Evolutionary conservation across 2,797 vertebrate genomes (phyloP), one percentile per base, ranked within the genome.

Genomic region (Botia kubotai): DNA sequence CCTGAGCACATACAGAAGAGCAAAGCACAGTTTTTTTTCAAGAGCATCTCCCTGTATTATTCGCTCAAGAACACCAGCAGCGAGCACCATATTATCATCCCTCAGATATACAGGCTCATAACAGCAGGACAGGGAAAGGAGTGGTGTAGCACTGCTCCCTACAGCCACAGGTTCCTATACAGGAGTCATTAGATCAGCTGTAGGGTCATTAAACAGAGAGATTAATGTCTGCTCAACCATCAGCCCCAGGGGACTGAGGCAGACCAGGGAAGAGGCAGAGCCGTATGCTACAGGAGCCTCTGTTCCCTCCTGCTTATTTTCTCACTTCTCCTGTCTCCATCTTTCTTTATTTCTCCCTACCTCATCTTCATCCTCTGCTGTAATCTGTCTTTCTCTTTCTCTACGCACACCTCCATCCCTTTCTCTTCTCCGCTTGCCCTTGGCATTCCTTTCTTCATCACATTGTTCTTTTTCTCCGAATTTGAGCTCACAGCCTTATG

Each of bases 201-300:
- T 89, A 87, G 83, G 84, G 90, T 91, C 89, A 93, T 93, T 93
- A 93, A 93, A 92, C 87, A 88, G 86, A 82, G 86, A 91, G 90
- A 94, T 93, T 91, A 93, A 92, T 91, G 90, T 88, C 90, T 91
- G 88, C 89, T 92, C 92, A 94, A 92, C 87, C 86, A 88, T 86
- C 85, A 87, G 73, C 86, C 92, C 90, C 88, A 76, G 89, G 89
- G 91, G 88, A 90, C 87, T 90, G 85, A 86, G 86, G 87, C 87
- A 85, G 33, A 33, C 33, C 33, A 33, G 33, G 33, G 33, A 33
- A 33, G 33, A 33, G 33, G 33, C 33, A 65, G 77, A 46, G 29
- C 53, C n/a, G 26, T 23, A 65, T n/a, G 12, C 43, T 58, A 77
- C 60, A 80, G 57, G 33, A 81, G 74, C 48, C 74, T 58, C 65